Percentiles rank a stretch among this genome's conserved stretches.
Conservation (phyloP, 2,888 invertebrate species). For the Ecdyonurus torrentis region DNA sequence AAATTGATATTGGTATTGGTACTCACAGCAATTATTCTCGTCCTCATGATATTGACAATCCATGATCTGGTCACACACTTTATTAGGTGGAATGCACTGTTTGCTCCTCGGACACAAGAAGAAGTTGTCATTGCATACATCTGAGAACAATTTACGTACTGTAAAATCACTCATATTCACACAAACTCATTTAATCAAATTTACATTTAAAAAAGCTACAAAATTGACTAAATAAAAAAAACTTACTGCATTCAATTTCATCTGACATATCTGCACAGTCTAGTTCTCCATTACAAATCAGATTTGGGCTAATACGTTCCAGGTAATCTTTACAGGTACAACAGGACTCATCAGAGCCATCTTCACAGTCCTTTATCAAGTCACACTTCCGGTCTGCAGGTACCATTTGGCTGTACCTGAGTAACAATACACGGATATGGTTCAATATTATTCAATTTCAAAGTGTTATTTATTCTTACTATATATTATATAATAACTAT, state of each 20-base stretch:
- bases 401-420: conserved; percentile 48
- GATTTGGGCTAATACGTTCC: conserved; percentile 24
- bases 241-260: conserved; percentile 42
- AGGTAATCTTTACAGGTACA: conserved; percentile 60
- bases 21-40: conserved; percentile 45
- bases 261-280: conserved; percentile 63
- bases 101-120: conserved; percentile 46
- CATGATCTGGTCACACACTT: conserved; percentile 43
- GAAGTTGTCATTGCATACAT: no score
- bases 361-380: conserved; percentile 56
- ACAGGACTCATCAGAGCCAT: conserved; percentile 57
- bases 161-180: conserved; percentile 4
- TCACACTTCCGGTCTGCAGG: conserved; percentile 44
- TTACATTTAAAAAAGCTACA: neutral
- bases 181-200: conserved; percentile 7
- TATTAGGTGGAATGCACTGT: conserved; percentile 39
- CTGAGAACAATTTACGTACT: no score
- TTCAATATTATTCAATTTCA: no score
- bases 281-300: conserved; percentile 55
- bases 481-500: no score
- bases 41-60: conserved; percentile 59
- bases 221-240: conserved; percentile 25
- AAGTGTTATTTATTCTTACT: no score
- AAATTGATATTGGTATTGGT: no score
- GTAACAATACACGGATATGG: no score